Evolutionary conservation across 1,140 invertebrate genomes (phyloP).

Genomic region (Mercenaria mercenaria): DNA sequence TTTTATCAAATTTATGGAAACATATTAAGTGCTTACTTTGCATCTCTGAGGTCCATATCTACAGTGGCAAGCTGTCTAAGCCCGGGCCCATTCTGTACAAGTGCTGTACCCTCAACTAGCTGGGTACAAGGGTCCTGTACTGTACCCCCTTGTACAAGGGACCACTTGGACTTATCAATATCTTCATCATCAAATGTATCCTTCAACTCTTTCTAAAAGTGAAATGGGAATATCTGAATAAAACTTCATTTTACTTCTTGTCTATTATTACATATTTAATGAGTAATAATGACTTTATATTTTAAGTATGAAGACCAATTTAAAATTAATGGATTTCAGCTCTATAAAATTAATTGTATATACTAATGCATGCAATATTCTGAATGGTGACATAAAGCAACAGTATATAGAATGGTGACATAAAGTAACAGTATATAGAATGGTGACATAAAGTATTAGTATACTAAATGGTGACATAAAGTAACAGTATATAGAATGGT

Average conservation of each 20-base stretch:
- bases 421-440: too few species aligned
- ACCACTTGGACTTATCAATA: constrained; percentile 81
- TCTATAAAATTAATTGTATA: too few species aligned
- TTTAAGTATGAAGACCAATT: too few species aligned
- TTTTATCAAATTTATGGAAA: too few species aligned
- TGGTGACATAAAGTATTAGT: too few species aligned
- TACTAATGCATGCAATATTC: too few species aligned
- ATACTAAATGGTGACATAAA: too few species aligned
- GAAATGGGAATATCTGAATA: too few species aligned
- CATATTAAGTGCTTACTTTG: constrained; percentile 76
- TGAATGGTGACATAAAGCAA: too few species aligned
- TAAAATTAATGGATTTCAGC: too few species aligned
- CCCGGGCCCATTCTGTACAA: constrained; percentile 83
- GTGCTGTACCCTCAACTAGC: constrained; percentile 81
- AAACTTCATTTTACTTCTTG: background rate
- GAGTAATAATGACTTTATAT: background rate
- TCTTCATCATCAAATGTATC: constrained; percentile 81
- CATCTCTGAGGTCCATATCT: constrained; percentile 85
- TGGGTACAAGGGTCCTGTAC: constrained; percentile 78
- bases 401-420: too few species aligned
- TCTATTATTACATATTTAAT: background rate
- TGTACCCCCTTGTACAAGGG: constrained; percentile 82
- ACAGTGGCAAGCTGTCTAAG: constrained; percentile 80
- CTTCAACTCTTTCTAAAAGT: constrained; percentile 82
- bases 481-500: too few species aligned